Evolutionary conservation across 92 coral and sea anemone genomes (phyloP), one percentile per base, ranked within the genome.

Genomic region (Paramuricea clavata): DNA sequence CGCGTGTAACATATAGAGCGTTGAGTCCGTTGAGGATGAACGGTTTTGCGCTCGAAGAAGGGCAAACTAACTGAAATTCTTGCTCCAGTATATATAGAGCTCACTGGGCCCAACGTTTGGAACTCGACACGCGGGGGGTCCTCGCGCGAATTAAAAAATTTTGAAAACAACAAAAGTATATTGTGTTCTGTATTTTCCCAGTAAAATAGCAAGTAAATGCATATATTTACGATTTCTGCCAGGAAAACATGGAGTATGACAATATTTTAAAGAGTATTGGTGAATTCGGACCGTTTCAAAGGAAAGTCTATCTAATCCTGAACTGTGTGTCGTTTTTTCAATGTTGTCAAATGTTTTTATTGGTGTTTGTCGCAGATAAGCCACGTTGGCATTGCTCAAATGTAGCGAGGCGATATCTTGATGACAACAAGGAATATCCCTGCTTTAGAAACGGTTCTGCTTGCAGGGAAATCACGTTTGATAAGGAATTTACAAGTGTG

Each of bases 401-500:
- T 17, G 67, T 26, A 11, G 73, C 33, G 12, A 75, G 83, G 17
- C 91, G 86, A 77, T 36, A 69, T 68, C 90, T 90, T 81, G 83
- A 81, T 30, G 78, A 72, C 10, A 12, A 59, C 17, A 19, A 26
- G 26, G 75, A 75, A 15, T 73, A 85, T 19, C 85, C 78, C 6
- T 92, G 93, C 33, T 79, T 56, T n/a, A 49, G 42, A 50, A 89
- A 82, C 49, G 93, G 92, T 30, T 76, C 89, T 59, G 77, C 81
- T 12, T 92, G 95, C 59, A 52, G 74, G 3, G 85, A 86, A 57
- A 81, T 89, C 19, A 35, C 36, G 35, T 92, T 85, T 56, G 70
- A 68, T 33, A 30, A 85, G 47, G 93, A 94, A 30, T 95, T 95
- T 85, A 94, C 98, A 11, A 94, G 98, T 49, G 91, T 93, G 49